Evolutionary conservation across 92 coral and sea anemone genomes (phyloP).

Genomic region (Plumapathes pennacea): DNA sequence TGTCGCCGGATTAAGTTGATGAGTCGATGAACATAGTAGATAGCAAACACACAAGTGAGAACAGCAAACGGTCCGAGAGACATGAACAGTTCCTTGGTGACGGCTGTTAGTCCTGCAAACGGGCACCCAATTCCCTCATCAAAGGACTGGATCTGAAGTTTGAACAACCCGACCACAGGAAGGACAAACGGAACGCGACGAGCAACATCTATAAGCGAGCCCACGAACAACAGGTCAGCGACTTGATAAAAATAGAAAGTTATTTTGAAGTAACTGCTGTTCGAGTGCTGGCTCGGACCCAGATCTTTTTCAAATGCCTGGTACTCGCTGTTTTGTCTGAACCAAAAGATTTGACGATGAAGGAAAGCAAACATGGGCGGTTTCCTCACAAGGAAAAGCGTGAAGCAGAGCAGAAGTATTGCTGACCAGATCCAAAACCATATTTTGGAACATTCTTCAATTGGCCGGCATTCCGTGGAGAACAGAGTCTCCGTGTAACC

Average conservation of each 20-base stretch:
- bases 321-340: background rate
- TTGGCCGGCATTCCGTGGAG: conserved; percentile 23
- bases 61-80: conserved; percentile 27
- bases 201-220: conserved; percentile 1
- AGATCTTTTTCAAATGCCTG: background rate
- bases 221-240: conserved; percentile 20
- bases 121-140: conserved; percentile 58
- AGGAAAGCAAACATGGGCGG: conserved; percentile 2
- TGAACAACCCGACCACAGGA: conserved; percentile 24
- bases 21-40: conserved; percentile 21
- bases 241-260: conserved; percentile 49
- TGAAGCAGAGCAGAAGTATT: background rate
- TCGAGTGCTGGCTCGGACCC: background rate
- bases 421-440: conserved; percentile 1
- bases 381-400: conserved; percentile 4
- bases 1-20: conserved; percentile 3
- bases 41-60: conserved; percentile 12
- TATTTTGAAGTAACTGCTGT: conserved; percentile 29
- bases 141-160: conserved; percentile 25
- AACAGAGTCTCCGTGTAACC: conserved; percentile 52
- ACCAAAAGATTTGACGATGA: conserved; percentile 14
- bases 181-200: conserved; percentile 2
- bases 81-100: conserved; percentile 50
- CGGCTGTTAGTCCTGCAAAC: conserved; percentile 61
- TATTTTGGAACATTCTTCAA: background rate